Conservation (phyloP, 2,888 invertebrate genomes). For the Andrena camellia region DNA sequence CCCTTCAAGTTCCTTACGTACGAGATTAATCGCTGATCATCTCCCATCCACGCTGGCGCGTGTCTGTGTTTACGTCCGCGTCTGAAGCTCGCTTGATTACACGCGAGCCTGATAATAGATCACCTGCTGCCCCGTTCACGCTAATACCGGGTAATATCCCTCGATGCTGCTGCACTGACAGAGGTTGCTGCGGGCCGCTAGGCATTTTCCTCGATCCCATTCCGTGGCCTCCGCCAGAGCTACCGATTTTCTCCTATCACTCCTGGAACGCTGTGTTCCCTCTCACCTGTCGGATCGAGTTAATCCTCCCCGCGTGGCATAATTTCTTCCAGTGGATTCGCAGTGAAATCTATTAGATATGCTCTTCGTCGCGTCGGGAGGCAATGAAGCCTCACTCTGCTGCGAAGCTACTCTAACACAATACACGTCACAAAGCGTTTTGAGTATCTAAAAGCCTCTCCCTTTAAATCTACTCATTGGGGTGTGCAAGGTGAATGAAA, state of each 20-base stretch:
- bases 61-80: conserved; percentile 69
- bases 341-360: too few relatives aligned
- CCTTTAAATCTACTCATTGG: too few relatives aligned
- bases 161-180: conserved; percentile 52
- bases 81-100: conserved; percentile 71
- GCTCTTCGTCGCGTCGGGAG: too few relatives aligned
- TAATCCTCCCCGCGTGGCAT: conserved; percentile 19
- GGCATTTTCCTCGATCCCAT: conserved; percentile 47
- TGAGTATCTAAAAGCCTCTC: too few relatives aligned
- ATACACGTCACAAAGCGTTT: too few relatives aligned
- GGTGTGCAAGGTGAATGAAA: too few relatives aligned
- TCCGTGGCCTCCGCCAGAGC: conserved; percentile 15
- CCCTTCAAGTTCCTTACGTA: conserved; percentile 59
- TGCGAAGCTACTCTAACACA: too few relatives aligned
- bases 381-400: too few relatives aligned
- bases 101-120: conserved; percentile 74
- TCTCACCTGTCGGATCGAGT: conserved; percentile 18
- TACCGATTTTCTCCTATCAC: conserved; percentile 12
- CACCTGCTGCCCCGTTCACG: conserved; percentile 71
- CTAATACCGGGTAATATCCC: conserved; percentile 67
- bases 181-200: conserved; percentile 46
- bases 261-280: not conserved
- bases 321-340: not conserved
- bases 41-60: conserved; percentile 59
- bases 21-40: conserved; percentile 73